These are phyloP conservation scores for Dendrocincla tyrannina DNA, from an alignment of 2,797 vertebrate species.

Conservation along the genomic window DNA sequence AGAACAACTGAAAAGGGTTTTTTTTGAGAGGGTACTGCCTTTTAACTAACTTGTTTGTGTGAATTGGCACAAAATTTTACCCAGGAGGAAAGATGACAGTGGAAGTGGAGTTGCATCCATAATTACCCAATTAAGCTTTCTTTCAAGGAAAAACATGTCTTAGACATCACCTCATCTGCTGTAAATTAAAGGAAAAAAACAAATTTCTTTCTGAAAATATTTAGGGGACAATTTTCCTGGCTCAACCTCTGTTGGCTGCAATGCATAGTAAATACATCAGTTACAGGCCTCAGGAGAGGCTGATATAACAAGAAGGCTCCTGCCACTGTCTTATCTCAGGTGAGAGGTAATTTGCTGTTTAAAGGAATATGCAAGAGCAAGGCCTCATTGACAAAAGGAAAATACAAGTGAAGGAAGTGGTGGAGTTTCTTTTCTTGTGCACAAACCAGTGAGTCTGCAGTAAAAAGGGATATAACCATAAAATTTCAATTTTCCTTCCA, in stretches of 20 bases:
- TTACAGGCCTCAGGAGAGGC: neutral
- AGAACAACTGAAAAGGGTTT: neutral
- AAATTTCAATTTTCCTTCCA: neutral
- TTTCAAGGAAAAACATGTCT: neutral
- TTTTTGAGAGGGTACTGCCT: neutral
- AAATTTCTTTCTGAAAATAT: neutral
- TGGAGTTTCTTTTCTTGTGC: neutral
- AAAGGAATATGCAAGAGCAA: neutral
- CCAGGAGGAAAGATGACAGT: neutral
- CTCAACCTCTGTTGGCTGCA: neutral
- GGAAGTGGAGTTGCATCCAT: neutral
- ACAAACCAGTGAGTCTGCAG: neutral
- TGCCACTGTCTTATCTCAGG: neutral
- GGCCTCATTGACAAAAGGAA: neutral
- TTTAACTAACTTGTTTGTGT: neutral
- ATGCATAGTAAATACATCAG: neutral
- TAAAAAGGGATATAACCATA: neutral
- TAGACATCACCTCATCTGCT: neutral
- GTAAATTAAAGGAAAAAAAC: neutral
- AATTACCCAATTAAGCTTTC: neutral
- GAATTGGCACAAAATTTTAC: neutral
- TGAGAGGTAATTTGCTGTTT: neutral
- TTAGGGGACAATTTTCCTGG: neutral
- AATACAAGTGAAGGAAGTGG: neutral
- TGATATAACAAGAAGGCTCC: neutral